Evolutionary conservation across 2,797 vertebrate genomes (phyloP).

Genomic region (Centropyge bicolor): DNA sequence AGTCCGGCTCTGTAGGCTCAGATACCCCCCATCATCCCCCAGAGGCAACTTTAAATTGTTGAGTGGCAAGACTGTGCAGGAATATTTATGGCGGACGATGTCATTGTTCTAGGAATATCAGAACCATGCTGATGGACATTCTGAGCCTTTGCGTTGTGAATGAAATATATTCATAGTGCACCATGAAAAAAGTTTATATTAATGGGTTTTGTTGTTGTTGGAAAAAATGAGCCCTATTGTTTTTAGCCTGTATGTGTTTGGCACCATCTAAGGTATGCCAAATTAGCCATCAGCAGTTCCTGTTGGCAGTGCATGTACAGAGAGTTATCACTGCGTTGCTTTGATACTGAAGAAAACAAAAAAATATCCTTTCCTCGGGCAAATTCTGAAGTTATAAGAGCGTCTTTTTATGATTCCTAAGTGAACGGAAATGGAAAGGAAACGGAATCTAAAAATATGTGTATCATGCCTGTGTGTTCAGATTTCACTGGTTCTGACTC

Average conservation of each 20-base stretch:
- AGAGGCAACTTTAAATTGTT: not conserved
- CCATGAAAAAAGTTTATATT: not conserved
- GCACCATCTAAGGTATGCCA: not conserved
- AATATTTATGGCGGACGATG: not conserved
- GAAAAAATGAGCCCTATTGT: not conserved
- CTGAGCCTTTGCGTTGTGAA: not conserved
- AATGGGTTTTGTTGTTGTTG: not conserved
- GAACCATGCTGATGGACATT: no score
- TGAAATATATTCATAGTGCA: not conserved
- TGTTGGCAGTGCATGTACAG: not conserved
- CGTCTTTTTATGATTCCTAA: not conserved
- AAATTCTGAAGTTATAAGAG: not conserved
- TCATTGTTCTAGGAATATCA: not conserved
- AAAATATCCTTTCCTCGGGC: not conserved
- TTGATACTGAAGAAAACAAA: not conserved
- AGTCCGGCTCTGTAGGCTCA: no score
- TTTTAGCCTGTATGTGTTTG: not conserved
- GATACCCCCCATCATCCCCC: not conserved
- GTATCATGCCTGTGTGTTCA: not conserved
- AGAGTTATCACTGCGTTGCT: not conserved
- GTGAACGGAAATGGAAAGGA: not conserved
- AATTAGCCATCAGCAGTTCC: not conserved
- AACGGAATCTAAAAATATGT: not conserved
- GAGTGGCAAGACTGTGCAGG: not conserved
- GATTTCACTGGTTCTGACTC: constrained; percentile 6